Base-by-base conservation (phyloP, 1,140 invertebrate genomes). In the Nixonia krombeini region DNA sequence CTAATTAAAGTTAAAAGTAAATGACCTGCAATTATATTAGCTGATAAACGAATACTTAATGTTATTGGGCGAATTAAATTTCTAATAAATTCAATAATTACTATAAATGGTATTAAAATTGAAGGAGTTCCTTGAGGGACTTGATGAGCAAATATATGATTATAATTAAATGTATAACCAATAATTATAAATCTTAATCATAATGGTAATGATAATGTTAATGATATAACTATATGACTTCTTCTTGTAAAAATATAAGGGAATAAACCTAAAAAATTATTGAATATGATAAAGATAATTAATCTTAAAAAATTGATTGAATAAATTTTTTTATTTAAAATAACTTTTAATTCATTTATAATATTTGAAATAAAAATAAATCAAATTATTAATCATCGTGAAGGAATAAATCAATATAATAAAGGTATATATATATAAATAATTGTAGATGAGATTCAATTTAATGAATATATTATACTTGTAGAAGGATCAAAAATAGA, bases 21-120 rank as follows among this genome's bases (percentile, higher is more conserved):
- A 75, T 90, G 89, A 0, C 89, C 89, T 8, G 89, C 89, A 85
- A 90, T 90, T 87, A 91, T 90, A 86, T 91, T 90, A 28, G 90
- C 89, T 7, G 87, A 85, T 83, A 91, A 74, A 56, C 89, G 90
- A 42, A 91, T 83, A 21, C 87, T 85, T 84, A 91, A 80, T 1
- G 89, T 91, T 74, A 83, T 73, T 5, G 89, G 89, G 4, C 88
- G 89, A 84, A 91, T 91, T 31, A 88, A 25, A 82, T 86, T 87
- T 70, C 86, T 88, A 82, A 88, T 87, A 44, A 83, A 82, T 88
- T 88, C 86, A 86, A 88, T 88, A 70, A 86, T 67, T 26, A 89
- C 84, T 91, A 89, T 90, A 90, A 83, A 86, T 89, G 59, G 80
- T 83, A 85, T 91, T 88, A 38, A 88, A 86, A 69, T 88, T 80